phyloP scores from a whole-genome alignment of 2,888 invertebrate genomes.

The Oscheius sp. region DNA sequence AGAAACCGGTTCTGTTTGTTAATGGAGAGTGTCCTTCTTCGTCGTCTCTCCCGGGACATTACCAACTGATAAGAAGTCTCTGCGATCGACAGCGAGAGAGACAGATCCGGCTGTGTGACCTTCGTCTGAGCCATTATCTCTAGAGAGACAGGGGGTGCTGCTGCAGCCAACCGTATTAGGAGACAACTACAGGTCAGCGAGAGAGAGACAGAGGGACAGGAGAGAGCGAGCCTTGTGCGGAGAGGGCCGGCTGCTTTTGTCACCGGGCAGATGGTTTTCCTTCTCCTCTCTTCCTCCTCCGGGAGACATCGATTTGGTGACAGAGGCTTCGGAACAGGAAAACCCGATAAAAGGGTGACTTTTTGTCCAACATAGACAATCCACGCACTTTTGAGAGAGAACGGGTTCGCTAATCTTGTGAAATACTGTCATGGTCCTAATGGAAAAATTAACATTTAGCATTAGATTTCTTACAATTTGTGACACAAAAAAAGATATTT shows the following conservation, averaged over 20 bases:
- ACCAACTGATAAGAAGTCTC: constrained; percentile 3
- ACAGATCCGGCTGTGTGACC: constrained; percentile 2
- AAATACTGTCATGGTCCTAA: neutral
- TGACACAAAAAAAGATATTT: too few relatives aligned
- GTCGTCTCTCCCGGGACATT: neutral
- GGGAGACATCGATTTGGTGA: neutral
- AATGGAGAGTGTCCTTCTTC: constrained; percentile 26
- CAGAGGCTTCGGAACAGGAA: neutral
- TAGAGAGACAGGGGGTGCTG: neutral
- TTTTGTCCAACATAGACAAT: neutral
- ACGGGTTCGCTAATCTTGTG: neutral
- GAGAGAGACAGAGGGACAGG: neutral
- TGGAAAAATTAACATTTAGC: too few relatives aligned
- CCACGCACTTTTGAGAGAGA: neutral
- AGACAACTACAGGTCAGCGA: constrained; percentile 14
- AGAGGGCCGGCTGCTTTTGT: constrained; percentile 7
- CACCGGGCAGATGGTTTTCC: constrained; percentile 32
- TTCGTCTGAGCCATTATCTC: constrained; percentile 15
- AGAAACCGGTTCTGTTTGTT: constrained; percentile 31
- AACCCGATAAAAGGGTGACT: neutral
- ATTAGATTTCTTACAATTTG: too few relatives aligned
- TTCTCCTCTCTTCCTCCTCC: neutral
- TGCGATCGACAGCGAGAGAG: neutral
- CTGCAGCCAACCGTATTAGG: constrained; percentile 31
- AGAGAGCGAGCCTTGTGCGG: constrained; percentile 4